Evolutionary conservation across 2,797 vertebrate genomes (phyloP), one percentile per base, ranked within the genome.

Genomic region (Phaenicophaeus curvirostris): DNA sequence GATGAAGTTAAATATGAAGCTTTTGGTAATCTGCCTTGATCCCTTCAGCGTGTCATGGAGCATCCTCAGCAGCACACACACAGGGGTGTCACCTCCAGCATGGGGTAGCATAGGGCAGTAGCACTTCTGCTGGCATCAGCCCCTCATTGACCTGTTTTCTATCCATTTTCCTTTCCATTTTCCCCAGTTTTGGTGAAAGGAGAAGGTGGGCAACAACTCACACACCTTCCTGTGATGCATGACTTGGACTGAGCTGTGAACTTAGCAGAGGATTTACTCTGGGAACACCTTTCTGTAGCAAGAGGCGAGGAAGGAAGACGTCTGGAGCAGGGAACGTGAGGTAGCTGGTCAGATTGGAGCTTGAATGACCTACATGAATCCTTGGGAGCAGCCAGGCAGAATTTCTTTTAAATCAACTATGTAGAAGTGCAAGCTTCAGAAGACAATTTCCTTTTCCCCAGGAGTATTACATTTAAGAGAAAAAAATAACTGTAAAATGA

Each of bases 331-430:
- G 30, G 41, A 72, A 85, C 33, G 27, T 57, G 66, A 53, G 33
- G 37, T 42, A 44, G 24, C 28, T 77, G 73, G 41, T 48, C 81
- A 81, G 39, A 20, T 13, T 35, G 80, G 84, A 82, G 44, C 17
- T 48, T 53, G 39, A 78, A 53, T 17, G 69, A 85, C 85, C 79
- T 81, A 37, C 33, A 2, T 4, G 55, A 79, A 81, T 79, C 87
- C 74, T 85, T 91, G 82, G 48, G 46, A 81, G 57, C 87, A 73
- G 55, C 5, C 53, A 92, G 35, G 53, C 48, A 61, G 86, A 75
- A 68, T 80, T 92, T 62, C 50, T 63, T 87, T 69, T 72, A 46
- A 94, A 89, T 91, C 90, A 94, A 89, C 54, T 79, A 51, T 41
- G n/a, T 67, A 71, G 25, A 48, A 93, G 19, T 53, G 15, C 63